A percentile compares a stretch with the other conserved stretches of the same genome.
These are phyloP conservation scores for Suricata suricatta DNA, from an alignment of 2,113 vertebrate species.

Conservation along the genomic window DNA sequence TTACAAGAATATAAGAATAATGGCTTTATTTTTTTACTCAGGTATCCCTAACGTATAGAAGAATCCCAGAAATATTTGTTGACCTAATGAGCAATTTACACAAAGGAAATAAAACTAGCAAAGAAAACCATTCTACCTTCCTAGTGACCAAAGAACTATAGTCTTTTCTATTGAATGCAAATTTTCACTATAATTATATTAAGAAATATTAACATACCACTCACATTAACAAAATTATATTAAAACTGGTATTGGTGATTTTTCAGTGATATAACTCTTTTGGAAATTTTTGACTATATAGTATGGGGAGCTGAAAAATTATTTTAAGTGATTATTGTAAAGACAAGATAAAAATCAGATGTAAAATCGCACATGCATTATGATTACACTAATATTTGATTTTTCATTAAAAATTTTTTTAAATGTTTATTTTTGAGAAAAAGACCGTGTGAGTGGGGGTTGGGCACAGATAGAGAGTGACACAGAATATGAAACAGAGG, in stretches of 20 bases:
- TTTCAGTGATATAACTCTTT: conserved; percentile 5
- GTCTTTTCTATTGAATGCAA: background rate
- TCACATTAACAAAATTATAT: background rate
- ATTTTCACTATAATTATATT: background rate
- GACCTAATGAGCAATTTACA: conserved; percentile 8
- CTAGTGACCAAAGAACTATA: background rate
- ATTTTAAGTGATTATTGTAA: background rate
- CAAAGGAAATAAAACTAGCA: conserved; percentile 30
- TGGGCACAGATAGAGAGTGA: too few species aligned
- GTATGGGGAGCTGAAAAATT: background rate
- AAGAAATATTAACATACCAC: background rate
- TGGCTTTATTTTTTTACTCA: background rate
- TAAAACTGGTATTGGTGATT: background rate
- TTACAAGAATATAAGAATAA: background rate
- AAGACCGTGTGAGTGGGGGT: too few species aligned
- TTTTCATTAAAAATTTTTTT: too few species aligned
- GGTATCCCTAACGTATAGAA: background rate
- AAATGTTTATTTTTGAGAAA: too few species aligned
- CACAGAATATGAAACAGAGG: too few species aligned
- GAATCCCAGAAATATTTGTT: background rate
- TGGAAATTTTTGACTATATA: background rate
- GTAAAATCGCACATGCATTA: background rate
- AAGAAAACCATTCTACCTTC: background rate
- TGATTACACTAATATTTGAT: background rate
- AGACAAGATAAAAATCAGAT: background rate